These are phyloP conservation scores for Ctenomys sociabilis DNA, from an alignment of 2,113 vertebrate genomes.

Conservation along the genomic window DNA sequence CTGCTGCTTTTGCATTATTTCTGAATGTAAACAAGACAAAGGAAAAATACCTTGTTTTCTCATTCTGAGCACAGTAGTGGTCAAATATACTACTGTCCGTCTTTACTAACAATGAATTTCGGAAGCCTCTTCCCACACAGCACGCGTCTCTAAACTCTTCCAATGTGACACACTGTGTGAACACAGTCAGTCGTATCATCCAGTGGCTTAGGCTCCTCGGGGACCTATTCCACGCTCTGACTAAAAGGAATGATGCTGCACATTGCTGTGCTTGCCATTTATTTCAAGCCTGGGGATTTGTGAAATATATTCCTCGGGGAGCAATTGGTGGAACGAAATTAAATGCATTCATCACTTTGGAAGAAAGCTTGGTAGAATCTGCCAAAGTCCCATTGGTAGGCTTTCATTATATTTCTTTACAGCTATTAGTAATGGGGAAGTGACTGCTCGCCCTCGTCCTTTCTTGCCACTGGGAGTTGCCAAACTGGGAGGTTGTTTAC, in stretches of 20 bases:
- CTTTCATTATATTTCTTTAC: background rate
- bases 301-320: background rate
- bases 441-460: background rate
- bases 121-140: background rate
- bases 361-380: background rate
- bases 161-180: background rate
- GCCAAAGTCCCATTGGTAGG: background rate
- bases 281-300: background rate
- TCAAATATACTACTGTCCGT: background rate
- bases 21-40: background rate
- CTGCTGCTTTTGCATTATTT: background rate
- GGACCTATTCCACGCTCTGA: background rate
- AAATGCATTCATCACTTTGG: slow-evolving; percentile 23
- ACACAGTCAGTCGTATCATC: background rate
- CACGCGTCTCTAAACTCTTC: background rate
- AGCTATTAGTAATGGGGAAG: background rate
- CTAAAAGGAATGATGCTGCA: background rate
- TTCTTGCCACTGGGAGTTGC: background rate
- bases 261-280: background rate
- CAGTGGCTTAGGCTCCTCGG: background rate
- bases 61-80: background rate
- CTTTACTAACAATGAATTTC: background rate
- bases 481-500: background rate
- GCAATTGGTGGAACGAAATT: background rate
- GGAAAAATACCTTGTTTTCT: background rate